Conservation (phyloP, 2,888 invertebrate genomes). For the Lordiphosa fenestrarum region DNA sequence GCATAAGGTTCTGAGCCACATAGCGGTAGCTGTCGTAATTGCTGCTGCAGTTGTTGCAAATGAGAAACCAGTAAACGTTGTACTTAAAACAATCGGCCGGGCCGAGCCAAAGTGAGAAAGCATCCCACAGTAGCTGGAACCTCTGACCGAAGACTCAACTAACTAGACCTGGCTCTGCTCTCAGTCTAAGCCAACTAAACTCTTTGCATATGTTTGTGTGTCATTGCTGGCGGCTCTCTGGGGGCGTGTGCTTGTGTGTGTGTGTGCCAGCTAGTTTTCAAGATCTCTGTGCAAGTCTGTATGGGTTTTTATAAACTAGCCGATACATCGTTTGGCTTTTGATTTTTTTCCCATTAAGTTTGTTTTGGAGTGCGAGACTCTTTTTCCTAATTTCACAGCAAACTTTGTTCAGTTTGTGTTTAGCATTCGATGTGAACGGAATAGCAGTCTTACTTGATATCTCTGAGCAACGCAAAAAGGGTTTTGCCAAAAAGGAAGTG, state of each 20-base stretch:
- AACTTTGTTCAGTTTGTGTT: conserved; percentile 72
- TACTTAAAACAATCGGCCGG: conserved; percentile 32
- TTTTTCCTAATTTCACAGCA: conserved; percentile 60
- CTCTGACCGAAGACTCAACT: conserved; percentile 46
- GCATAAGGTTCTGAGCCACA: conserved; percentile 9
- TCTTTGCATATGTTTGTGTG: conserved; percentile 18
- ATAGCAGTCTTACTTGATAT: conserved; percentile 17
- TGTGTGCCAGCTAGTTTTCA: conserved; percentile 42
- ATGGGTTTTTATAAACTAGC: conserved; percentile 41
- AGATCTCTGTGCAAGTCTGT: conserved; percentile 24
- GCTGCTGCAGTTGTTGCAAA: neutral
- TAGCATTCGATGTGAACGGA: conserved; percentile 69
- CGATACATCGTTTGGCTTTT: conserved; percentile 46
- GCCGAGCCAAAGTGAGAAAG: conserved; percentile 44
- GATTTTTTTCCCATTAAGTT: conserved; percentile 49
- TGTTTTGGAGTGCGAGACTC: conserved; percentile 50
- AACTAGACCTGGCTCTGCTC: conserved; percentile 10
- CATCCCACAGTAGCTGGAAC: conserved; percentile 39
- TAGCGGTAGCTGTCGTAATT: conserved; percentile 1
- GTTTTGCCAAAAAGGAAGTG: neutral
- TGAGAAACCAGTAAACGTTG: conserved; percentile 12
- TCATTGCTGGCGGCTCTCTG: conserved; percentile 24
- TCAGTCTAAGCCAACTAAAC: conserved; percentile 4
- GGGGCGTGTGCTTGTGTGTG: conserved; percentile 7
- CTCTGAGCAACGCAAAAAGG: conserved; percentile 3